These are phyloP conservation scores for Siniperca knerii DNA, from an alignment of 2,113 vertebrate species.

Conservation along the genomic window DNA sequence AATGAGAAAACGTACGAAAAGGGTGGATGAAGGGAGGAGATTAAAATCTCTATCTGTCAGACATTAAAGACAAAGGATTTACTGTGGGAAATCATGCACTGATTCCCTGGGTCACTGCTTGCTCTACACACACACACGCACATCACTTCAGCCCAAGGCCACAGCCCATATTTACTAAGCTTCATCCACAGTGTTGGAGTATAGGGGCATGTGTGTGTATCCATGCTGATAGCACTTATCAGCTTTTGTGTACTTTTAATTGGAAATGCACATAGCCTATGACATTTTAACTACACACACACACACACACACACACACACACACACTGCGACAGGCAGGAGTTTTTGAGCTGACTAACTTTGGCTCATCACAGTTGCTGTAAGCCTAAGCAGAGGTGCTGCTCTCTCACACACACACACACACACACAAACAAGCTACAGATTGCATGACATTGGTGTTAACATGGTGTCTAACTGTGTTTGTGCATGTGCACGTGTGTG, in stretches of 20 bases:
- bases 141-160: not conserved
- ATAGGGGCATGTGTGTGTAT: conserved; percentile 3
- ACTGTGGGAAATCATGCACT: conserved; percentile 43
- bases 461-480: conserved; percentile 24
- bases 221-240: not conserved
- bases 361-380: conserved; percentile 25
- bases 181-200: not conserved
- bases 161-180: conserved; percentile 13
- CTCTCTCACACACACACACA: not conserved
- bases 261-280: not conserved
- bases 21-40: conserved; percentile 28
- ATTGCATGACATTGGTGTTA: conserved; percentile 33
- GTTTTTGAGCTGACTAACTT: conserved; percentile 31
- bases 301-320: conserved; percentile 8
- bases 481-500: not conserved
- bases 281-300: not conserved
- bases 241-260: not conserved
- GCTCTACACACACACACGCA: not conserved
- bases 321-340: not conserved
- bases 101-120: conserved; percentile 33
- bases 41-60: conserved; percentile 56
- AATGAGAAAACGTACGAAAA: conserved; percentile 12
- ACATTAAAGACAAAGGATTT: conserved; percentile 36
- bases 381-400: not conserved
- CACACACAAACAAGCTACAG: not conserved